Evolutionary conservation across 2,113 vertebrate species (phyloP), one percentile per base, ranked within the genome.

Genomic region (Mesitornis unicolor): DNA sequence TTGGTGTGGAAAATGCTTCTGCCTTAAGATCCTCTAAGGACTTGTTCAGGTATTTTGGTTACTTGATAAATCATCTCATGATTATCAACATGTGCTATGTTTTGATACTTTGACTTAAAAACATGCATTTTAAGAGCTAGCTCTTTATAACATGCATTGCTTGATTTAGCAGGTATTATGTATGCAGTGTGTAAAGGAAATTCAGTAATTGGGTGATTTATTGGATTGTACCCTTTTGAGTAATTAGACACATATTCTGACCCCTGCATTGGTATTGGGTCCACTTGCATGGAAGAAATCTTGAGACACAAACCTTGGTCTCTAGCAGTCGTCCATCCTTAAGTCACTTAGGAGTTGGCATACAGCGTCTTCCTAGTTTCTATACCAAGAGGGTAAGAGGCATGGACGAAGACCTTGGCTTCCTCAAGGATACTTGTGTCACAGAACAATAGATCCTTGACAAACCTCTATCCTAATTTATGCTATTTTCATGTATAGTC

Each of bases 1-100:
- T 43, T 95, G 54, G 83, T 95, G 40, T 95, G 59, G 74, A 97
- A 96, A 97, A 87, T 88, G 31, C 80, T 94, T 68, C 74, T 97
- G 42, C 43, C 80, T 94, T 87, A 69, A 77, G 91, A 63, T 94
- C 45, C 74, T 96, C 82, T 54, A 73, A 57, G 67, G 65, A 87
- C 60, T 69, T 90, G 33, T 95, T 97, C 64, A 69, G 56, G 26
- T 87, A 48, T 73, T 94, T 93, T 92, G 31, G 50, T 69, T 90
- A 70, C 51, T 57, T 94, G 69, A 79, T 82, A 95, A 95, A 96
- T 94, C 86, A 84, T 83, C 73, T 60, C 78, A 47, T 92, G 38
- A 88, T 86, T 97, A 95, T 92, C 89, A 87, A 67, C 89, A 61
- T 64, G 42, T 79, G 74, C 26, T 75, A 1, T 53, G 47, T 88